Base-by-base conservation (phyloP, 2,888 invertebrate genomes). In the Cryptocheilus praepositus region DNA sequence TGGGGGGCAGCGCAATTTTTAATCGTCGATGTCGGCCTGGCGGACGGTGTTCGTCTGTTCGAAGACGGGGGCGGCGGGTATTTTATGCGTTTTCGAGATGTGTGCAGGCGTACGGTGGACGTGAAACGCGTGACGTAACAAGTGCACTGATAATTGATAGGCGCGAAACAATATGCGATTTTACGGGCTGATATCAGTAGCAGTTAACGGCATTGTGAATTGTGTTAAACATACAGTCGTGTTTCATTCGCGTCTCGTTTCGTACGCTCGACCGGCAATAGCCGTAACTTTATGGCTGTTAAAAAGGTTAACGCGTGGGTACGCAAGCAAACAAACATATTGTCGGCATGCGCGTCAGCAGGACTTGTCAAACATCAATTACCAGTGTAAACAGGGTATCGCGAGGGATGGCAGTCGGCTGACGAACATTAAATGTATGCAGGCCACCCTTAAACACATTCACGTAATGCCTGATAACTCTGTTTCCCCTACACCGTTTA, bases 331-430 rank as follows among this genome's bases (percentile, higher is more conserved):
- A 65, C 79, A 79, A 79, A 79, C 77, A 69, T 57, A 70, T 69
- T 54, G 71, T 68, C 70, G 73, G 67, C 76, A 76, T 72, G 80
- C 79, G 72, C 75, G 72, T 80, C 74, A 74, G 70, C 76, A 62
- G 76, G 60, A 73, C 74, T 79, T 70, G 71, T 73, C 79, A 83
- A 85, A 85, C 85, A 85, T 84, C 85, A 84, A 85, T 85, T 85
- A 85, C 77, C 76, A 74, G 76, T 61, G 77, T 79, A 84, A 85
- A 85, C 83, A 84, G 57, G 67, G 67, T 61, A 45, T 36, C 16
- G 57, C 55, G 64, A 67, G 76, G 72, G 63, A 64, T 71, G 76
- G 65, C 70, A 70, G 74, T 78, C 74, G 70, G 67, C 64, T 68
- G 64, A 52, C 61, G 61, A 68, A 73, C 76, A 66, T 78, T 76